Evolutionary conservation across 1,140 invertebrate genomes (phyloP), one percentile per base, ranked within the genome.

Genomic region (Bombus vancouverensis): DNA sequence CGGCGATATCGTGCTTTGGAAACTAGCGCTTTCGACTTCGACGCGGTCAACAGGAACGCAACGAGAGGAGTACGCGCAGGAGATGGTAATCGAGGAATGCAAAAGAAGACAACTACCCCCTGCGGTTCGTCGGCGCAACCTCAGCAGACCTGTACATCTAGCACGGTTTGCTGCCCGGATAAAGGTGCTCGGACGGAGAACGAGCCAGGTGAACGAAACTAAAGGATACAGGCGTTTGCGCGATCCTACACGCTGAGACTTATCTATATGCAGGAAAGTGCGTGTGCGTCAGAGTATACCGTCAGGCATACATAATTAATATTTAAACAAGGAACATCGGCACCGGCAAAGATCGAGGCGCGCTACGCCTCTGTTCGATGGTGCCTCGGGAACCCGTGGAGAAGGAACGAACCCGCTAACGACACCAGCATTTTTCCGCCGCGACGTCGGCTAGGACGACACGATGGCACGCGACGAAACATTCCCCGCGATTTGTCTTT

Each of bases 251-350:
- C 73, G 78, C 78, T 53, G 65, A 2, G 78, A 72, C 65, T 77
- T 81, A 89, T 89, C 87, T 86, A 86, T 91, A 92, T 91, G 88
- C 90, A 92, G 75, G 88, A 83, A 91, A 91, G 91, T 91, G 92
- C 91, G 91, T 91, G 91, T 90, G 93, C 92, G 89, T 90, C 86
- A 89, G 87, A 81, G 77, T 91, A 88, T 89, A 93, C 86, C 91
- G 86, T 92, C 92, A 88, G 90, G 92, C 92, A 94, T 94, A 92
- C 93, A 94, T 94, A 94, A 94, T 94, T 93, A 94, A 94, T 94
- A 94, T 94, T 94, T 93, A 92, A 94, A 92, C 89, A 93, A 93
- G 92, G 82, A 89, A 85, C 85, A 89, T 87, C 85, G 87, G 44
- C 71, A 81, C 47, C 44, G 75, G 42, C 59, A 66, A 70, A 32